These are phyloP conservation scores for Hapalemur alaotrensis DNA, from an alignment of 2,797 vertebrate species.

Conservation along the genomic window DNA sequence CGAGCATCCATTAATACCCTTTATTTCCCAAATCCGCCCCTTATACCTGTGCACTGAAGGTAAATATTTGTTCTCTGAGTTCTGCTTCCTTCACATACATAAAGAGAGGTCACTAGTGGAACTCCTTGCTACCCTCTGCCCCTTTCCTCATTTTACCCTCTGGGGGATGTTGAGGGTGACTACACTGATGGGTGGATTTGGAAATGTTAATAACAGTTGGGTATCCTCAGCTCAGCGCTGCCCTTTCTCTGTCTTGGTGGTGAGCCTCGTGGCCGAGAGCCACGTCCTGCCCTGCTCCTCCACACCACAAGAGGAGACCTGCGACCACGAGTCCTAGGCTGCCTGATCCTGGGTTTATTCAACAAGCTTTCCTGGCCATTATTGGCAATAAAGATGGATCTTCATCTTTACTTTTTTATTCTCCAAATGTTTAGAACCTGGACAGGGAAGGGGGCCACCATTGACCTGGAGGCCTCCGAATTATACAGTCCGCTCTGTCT, in stretches of 20 bases:
- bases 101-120: not conserved
- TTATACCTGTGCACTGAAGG: not conserved
- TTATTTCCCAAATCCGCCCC: not conserved
- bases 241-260: not conserved
- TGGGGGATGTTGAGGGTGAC: not conserved
- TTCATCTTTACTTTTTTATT: not conserved
- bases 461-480: not conserved
- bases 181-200: not conserved
- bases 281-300: not conserved
- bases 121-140: not conserved
- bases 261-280: not conserved
- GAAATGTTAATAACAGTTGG: not conserved
- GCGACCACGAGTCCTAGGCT: not conserved
- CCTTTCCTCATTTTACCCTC: not conserved
- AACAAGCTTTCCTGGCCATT: not conserved
- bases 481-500: not conserved
- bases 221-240: not conserved
- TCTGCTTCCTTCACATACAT: not conserved
- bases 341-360: not conserved
- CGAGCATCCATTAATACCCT: not conserved
- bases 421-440: not conserved
- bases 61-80: not conserved
- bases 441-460: not conserved
- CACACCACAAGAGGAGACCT: accelerated
- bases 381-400: not conserved